Base-by-base conservation (phyloP, 2,113 vertebrate species). In the Malurus melanocephalus region DNA sequence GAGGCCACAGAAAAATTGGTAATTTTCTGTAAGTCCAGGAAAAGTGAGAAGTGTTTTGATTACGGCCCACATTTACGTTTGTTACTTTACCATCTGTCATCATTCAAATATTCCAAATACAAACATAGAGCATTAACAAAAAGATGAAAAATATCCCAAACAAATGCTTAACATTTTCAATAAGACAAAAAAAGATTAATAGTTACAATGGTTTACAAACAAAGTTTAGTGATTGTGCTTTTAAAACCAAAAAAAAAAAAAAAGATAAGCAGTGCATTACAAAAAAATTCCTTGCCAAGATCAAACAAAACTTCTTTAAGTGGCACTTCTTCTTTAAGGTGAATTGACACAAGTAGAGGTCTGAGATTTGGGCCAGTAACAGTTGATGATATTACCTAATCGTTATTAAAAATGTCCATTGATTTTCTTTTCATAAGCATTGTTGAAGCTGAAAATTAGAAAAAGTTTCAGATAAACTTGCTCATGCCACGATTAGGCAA, bases 181-280 rank as follows among this genome's bases (percentile, higher is more conserved):
- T 97, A 98, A 98, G 98, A 99, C 98, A 98, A 98, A 98, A 98
- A 98, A 98, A 97, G 98, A 97, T 99, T 99, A 99, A 99, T 99
- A 98, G 98, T 99, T 98, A 99, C 97, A 99, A 99, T 99, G 99
- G 98, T 99, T 99, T 99, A 99, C 97, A 99, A 99, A 99, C 98
- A 99, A 99, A 99, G 98, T 99, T 99, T 99, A 99, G 98, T 99
- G 99, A 99, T 99, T 99, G 99, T 99, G 99, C 99, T 99, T 99
- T 99, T 99, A 99, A 99, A 99, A 99, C 98, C 98, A 99, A 99
- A 98, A 98, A 97, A 97, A 97, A 97, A 98, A 97, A 97, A 98
- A 97, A 98, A 88, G 60, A 94, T 88, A 95, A 96, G 99, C 99
- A 99, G 99, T 99, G 99, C 99, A 99, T 99, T 99, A 99, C 98